phyloP scores from a whole-genome alignment of 2,797 vertebrate species.

The Adrianichthys oophorus region DNA sequence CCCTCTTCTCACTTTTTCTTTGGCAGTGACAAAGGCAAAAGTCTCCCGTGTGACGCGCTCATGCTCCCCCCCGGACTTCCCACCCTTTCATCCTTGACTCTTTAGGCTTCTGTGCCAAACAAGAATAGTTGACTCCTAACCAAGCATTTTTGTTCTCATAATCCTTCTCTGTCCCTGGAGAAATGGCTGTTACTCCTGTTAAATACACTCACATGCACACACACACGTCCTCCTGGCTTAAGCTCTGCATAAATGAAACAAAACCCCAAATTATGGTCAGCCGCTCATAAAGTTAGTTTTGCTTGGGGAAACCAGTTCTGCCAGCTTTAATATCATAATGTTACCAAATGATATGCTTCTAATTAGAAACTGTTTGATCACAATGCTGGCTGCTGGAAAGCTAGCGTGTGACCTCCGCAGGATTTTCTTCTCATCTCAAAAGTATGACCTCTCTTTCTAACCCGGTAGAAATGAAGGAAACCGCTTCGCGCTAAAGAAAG shows the following conservation, averaged over 20 bases:
- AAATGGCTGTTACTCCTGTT: constrained; percentile 29
- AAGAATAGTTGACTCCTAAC: constrained; percentile 64
- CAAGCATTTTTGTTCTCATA: constrained; percentile 43
- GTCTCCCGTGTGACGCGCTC: constrained; percentile 45
- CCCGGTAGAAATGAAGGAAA: constrained; percentile 70
- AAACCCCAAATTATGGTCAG: constrained; percentile 81
- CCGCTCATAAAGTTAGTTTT: constrained; percentile 79
- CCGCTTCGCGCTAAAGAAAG: constrained; percentile 55
- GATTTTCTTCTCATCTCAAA: constrained; percentile 58
- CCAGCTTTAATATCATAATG: constrained; percentile 82
- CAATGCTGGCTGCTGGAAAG: constrained; percentile 70
- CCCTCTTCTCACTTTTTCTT: not conserved
- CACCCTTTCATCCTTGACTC: constrained; percentile 47
- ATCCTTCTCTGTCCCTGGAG: constrained; percentile 40
- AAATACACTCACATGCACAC: constrained; percentile 12
- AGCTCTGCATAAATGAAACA: constrained; percentile 54
- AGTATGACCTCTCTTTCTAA: constrained; percentile 67
- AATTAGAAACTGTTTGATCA: constrained; percentile 80
- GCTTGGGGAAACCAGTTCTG: constrained; percentile 78
- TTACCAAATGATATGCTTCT: constrained; percentile 80
- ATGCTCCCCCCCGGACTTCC: constrained; percentile 38
- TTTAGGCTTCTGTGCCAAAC: constrained; percentile 56
- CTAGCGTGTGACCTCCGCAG: constrained; percentile 63
- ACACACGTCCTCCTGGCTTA: constrained; percentile 41
- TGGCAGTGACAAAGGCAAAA: constrained; percentile 34